Base-by-base conservation (phyloP, 2,888 invertebrate species). In the Dryomyza anilis region DNA sequence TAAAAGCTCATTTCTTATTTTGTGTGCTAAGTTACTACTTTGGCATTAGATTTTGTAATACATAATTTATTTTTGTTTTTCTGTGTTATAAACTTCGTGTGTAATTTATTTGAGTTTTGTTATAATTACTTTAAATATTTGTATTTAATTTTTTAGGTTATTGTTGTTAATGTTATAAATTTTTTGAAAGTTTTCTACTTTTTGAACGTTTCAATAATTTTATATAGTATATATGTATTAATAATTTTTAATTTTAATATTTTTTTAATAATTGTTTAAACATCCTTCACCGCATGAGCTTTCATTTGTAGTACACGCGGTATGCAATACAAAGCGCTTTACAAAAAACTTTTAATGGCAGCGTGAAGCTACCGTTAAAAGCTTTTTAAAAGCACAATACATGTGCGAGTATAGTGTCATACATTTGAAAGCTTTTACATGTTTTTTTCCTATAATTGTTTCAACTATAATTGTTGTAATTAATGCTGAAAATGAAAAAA, bases 161-260 rank as follows among this genome's bases (percentile, higher is more conserved):
- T 27, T 52, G 27, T 52, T 52, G 50, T 52, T 52, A 52, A 52
- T 55, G 33, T 33, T 55, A 33, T 27, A 21, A 23, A 19, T 19
- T 55, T 55, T 55, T 27, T 12, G 14, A 55, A 55, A 55, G 55
- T 55, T 55, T 36, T 55, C 33, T 33, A 30, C 19, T 55, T 55
- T 39, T 55, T 55, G 23, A 55, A 55, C 36, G 36, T 55, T 21
- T 55, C 19, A 23, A 36, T 36, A 53, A 16, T 16, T 16, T 30
- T 33, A 19, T 33, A 33, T 23, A 36, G 27, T 36, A 36, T 25
- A 48, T 48, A 48, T 25, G n/a, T 48, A 48, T 12, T 50, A 25
- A 50, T 21, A 27, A n/a, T n/a, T n/a, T n/a, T n/a, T n/a, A n/a
- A 25, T 50, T 10, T 10, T 21, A 50, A 50, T 25, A 50, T 25